These are phyloP conservation scores for Trichopria drosophilae DNA, from an alignment of 2,888 invertebrate species.

Conservation along the genomic window DNA sequence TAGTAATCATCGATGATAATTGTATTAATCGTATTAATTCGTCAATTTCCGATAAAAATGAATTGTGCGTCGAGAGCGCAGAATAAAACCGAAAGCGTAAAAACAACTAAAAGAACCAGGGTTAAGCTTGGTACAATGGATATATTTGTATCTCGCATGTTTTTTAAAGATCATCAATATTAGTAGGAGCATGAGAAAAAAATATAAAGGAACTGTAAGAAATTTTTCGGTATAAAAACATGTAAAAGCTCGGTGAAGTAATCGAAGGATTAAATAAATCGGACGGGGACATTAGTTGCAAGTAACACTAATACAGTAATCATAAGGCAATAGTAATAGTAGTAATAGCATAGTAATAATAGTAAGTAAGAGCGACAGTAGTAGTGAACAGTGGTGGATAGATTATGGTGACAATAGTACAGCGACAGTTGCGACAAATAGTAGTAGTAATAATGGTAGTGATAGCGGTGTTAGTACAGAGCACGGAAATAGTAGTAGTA, in stretches of 20 bases:
- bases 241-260: conserved; percentile 22
- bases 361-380: conserved; percentile 21
- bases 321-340: conserved; percentile 26
- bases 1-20: too few species aligned
- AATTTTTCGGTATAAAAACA: conserved; percentile 16
- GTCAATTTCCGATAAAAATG: too few species aligned
- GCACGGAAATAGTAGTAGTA: conserved; percentile 32
- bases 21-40: too few species aligned
- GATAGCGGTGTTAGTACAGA: conserved; percentile 36
- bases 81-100: conserved; percentile 35
- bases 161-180: conserved; percentile 24
- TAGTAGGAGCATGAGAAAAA: conserved; percentile 27
- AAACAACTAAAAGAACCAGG: conserved; percentile 46
- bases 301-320: conserved; percentile 33
- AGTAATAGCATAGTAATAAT: conserved; percentile 24
- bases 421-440: conserved; percentile 29
- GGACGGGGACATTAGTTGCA: conserved; percentile 26
- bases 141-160: conserved; percentile 39
- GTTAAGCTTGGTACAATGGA: conserved; percentile 46
- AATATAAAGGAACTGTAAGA: conserved; percentile 20
- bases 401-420: conserved; percentile 6
- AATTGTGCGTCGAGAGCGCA: too few species aligned
- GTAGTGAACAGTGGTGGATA: conserved; percentile 28
- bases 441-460: conserved; percentile 26
- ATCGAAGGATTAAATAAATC: conserved; percentile 30